A percentile compares a stretch with the other conserved stretches of the same genome.
Evolutionary conservation across 2,113 vertebrate species (phyloP).

Genomic region (Xerus inauris): DNA sequence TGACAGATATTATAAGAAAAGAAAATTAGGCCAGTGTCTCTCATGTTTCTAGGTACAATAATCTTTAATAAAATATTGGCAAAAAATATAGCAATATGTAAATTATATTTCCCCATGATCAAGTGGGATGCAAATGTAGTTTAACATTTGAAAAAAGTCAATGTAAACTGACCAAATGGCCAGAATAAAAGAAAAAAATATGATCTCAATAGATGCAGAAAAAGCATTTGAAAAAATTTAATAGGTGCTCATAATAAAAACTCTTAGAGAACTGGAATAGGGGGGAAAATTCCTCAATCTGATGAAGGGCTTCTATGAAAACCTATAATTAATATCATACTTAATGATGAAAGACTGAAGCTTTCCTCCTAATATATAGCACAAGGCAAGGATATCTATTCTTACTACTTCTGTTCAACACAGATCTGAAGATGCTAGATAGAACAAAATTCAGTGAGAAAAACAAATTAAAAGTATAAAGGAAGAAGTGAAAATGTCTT

Average conservation of each 20-base stretch:
- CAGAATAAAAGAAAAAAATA: conserved; percentile 9
- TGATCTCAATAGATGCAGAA: not conserved
- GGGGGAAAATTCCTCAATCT: not conserved
- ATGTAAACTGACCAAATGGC: not conserved
- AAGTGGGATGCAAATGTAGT: not conserved
- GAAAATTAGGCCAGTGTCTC: not conserved
- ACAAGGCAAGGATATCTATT: not conserved
- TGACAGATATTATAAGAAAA: conserved; percentile 31
- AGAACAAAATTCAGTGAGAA: conserved; percentile 16
- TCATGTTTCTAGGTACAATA: not conserved
- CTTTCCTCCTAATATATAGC: not conserved
- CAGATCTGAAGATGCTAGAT: not conserved
- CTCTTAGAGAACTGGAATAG: not conserved
- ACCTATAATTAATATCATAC: not conserved
- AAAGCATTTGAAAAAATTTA: conserved; percentile 36
- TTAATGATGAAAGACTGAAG: conserved; percentile 19
- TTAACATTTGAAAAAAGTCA: conserved; percentile 43
- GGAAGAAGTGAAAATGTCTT: not conserved
- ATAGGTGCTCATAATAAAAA: conserved; percentile 3
- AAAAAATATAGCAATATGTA: not conserved
- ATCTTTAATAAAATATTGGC: conserved; percentile 15
- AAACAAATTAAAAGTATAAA: conserved; percentile 1
- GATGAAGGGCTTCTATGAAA: not conserved
- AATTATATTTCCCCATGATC: not conserved
- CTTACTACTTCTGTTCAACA: not conserved